Base-by-base conservation (phyloP, 2,888 invertebrate species). In the Metopia argyrocephala region DNA sequence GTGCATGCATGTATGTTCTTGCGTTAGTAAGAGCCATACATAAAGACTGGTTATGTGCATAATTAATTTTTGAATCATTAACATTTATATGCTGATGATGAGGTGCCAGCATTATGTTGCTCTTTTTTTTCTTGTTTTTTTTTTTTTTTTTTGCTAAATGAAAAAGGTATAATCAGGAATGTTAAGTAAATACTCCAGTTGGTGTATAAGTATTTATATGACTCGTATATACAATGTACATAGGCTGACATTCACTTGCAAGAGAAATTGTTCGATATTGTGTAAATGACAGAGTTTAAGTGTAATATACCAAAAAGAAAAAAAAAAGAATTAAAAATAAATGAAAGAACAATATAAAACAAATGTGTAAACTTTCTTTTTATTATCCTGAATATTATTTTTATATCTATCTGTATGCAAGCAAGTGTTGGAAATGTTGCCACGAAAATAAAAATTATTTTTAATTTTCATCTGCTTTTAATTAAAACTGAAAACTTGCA, bases 401-500 rank as follows among this genome's bases (percentile, higher is more conserved):
- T 21, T 64, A 57, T 79, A 31, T 62, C 20, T 59, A 18, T 50
- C n/a, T 76, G 28, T 68, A 25, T 0, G 31, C 38, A 38, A 12
- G 15, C 38, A 38, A 38, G 38, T 38, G 38, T 38, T 21, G 50
- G 57, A 66, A 66, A 76, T 56, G 70, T 15, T 68, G 65, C 66
- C 61, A 78, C 71, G 46, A 73, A 73, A 78, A 78, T 66, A 66
- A 66, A 78, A 71, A 71, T 78, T 48, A 78, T 78, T 82, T 86
- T 86, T 87, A 80, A 75, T 84, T 82, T 84, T 82, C 69, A 84
- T 83, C 83, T 86, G 87, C 87, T 86, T 88, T 87, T 88, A 87
- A 87, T 87, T 87, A 88, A 88, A 88, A 88, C 86, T 87, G 87
- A 87, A 87, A 82, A 83, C 82, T 84, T 84, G 79, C 76, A 83